These are phyloP conservation scores for Adelphocoris suturalis DNA, from an alignment of 2,888 invertebrate genomes.

Conservation along the genomic window DNA sequence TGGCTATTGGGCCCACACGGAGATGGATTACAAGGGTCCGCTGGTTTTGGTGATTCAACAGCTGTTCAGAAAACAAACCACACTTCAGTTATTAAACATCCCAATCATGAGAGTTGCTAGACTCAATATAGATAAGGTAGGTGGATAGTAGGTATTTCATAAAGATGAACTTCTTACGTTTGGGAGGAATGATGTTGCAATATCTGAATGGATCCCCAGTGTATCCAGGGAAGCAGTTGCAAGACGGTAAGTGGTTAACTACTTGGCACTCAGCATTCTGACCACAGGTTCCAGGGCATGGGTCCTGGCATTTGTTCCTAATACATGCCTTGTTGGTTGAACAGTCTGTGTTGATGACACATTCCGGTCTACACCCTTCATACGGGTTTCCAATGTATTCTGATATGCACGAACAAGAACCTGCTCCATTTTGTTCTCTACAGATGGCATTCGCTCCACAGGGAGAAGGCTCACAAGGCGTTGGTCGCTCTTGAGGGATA, in stretches of 20 bases:
- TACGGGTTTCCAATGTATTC: slow-evolving; percentile 89
- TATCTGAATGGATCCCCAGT: slow-evolving; percentile 85
- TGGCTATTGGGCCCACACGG: slow-evolving; percentile 87
- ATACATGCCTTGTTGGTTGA: slow-evolving; percentile 84
- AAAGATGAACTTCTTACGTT: slow-evolving; percentile 59
- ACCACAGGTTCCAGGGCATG: slow-evolving; percentile 89
- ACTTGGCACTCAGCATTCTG: slow-evolving; percentile 90
- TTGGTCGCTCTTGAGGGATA: slow-evolving; percentile 76
- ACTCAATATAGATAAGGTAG: neutral
- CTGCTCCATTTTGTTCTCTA: slow-evolving; percentile 86
- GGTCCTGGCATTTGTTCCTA: slow-evolving; percentile 85
- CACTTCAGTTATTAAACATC: neutral
- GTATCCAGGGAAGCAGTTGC: slow-evolving; percentile 86
- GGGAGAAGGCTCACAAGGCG: slow-evolving; percentile 88
- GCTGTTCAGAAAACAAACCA: slow-evolving; percentile 71
- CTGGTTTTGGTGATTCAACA: slow-evolving; percentile 71
- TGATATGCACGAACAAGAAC: slow-evolving; percentile 87
- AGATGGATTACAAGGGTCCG: slow-evolving; percentile 80
- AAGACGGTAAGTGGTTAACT: slow-evolving; percentile 89
- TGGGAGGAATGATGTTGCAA: slow-evolving; percentile 61
- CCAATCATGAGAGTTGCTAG: too few species aligned
- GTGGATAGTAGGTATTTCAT: neutral
- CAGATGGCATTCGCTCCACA: slow-evolving; percentile 90
- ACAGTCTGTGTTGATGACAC: slow-evolving; percentile 87
- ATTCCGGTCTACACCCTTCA: slow-evolving; percentile 88